phyloP scores from a whole-genome alignment of 2,113 vertebrate species.

The Probosciger aterrimus region DNA sequence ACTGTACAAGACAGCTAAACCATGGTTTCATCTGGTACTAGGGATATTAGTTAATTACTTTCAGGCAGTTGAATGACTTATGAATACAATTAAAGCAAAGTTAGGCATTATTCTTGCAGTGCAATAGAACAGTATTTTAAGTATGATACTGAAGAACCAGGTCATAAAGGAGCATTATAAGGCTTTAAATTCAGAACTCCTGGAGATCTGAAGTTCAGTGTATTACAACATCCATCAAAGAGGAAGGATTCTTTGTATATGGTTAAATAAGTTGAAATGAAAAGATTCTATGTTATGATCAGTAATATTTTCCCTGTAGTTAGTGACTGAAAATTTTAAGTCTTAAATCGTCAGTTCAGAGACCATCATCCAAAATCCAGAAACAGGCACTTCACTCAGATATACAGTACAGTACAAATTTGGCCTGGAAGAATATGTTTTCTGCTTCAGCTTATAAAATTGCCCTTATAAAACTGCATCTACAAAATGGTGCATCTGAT shows the following conservation, averaged over 20 bases:
- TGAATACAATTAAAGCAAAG: background rate
- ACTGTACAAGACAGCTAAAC: background rate
- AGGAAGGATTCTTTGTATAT: background rate
- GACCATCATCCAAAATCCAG: background rate
- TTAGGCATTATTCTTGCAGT: background rate
- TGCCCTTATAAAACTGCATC: background rate
- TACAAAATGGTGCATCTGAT: background rate
- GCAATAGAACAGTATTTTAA: background rate
- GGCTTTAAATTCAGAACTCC: background rate
- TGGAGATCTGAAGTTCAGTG: background rate
- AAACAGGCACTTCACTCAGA: background rate
- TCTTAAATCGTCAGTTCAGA: background rate
- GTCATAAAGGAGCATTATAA: background rate
- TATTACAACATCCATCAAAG: background rate
- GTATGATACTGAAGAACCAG: background rate
- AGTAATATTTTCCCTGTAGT: background rate
- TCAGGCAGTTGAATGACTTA: background rate
- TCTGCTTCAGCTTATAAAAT: background rate
- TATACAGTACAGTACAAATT: background rate
- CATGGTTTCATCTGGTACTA: background rate
- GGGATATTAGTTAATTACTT: background rate
- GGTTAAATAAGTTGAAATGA: background rate
- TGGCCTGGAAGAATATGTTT: background rate
- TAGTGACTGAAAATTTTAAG: background rate
- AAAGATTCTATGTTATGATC: background rate